phyloP scores from a whole-genome alignment of 2,888 invertebrate genomes.

The Fissipunctia ypsillon region DNA sequence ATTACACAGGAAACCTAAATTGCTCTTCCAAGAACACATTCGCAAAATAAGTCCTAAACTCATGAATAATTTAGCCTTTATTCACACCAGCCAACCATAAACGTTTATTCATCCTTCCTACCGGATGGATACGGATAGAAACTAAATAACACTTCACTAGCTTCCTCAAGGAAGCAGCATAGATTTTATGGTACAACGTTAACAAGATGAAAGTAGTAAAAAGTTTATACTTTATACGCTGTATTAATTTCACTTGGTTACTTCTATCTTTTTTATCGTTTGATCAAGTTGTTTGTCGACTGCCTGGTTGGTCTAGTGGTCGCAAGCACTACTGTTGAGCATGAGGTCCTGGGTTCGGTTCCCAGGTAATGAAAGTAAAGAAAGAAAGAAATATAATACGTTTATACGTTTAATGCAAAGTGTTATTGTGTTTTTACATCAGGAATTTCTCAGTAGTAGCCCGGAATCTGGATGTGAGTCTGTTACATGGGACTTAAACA shows the following conservation, averaged over 20 bases:
- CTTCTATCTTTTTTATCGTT: constrained; percentile 18
- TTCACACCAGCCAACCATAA: constrained; percentile 14
- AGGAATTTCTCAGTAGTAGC: no score
- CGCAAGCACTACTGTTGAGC: no score
- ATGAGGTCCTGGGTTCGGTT: no score
- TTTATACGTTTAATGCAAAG: no score
- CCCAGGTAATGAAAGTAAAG: no score
- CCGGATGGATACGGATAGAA: constrained; percentile 15
- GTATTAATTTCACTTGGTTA: constrained; percentile 37
- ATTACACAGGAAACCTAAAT: neutral
- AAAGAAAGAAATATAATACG: no score
- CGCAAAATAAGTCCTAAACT: constrained; percentile 19
- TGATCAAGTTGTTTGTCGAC: neutral
- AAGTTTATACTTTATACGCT: constrained; percentile 34
- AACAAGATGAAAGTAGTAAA: constrained; percentile 50
- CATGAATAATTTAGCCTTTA: constrained; percentile 45
- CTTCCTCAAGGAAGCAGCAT: constrained; percentile 11
- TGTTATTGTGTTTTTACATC: no score
- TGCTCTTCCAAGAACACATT: neutral
- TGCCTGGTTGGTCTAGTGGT: no score
- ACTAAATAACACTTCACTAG: constrained; percentile 16
- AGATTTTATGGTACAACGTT: constrained; percentile 11
- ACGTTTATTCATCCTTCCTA: constrained; percentile 9
- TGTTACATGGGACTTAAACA: no score
- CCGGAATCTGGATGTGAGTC: no score